Evolutionary conservation across 2,797 vertebrate species (phyloP).

Genomic region (Melanitta fusca): DNA sequence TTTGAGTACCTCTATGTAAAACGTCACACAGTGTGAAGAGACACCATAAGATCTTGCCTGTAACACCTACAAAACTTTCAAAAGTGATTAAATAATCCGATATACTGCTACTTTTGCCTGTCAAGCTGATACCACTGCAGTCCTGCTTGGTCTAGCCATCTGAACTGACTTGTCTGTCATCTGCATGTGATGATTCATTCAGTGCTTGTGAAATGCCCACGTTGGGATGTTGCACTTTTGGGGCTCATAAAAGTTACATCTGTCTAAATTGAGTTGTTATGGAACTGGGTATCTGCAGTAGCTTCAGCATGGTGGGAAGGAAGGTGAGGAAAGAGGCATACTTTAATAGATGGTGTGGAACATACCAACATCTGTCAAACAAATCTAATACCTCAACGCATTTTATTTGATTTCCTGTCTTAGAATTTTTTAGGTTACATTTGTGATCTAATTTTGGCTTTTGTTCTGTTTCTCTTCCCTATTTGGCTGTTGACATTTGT

Average conservation of each 20-base stretch:
- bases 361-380: background rate
- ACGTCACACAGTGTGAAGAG: background rate
- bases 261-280: background rate
- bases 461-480: conserved; percentile 36
- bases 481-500: background rate
- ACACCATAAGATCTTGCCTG: background rate
- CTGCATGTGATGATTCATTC: background rate
- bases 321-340: background rate
- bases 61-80: conserved; percentile 14
- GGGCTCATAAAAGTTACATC: background rate
- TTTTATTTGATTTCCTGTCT: background rate
- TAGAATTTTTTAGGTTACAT: background rate
- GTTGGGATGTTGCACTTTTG: rapidly evolving
- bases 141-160: background rate
- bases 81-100: background rate
- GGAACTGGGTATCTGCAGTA: background rate
- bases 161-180: background rate
- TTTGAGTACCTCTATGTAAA: background rate
- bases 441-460: conserved; percentile 4
- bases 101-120: background rate
- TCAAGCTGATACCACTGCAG: background rate
- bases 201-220: rapidly evolving
- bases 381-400: background rate
- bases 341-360: background rate
- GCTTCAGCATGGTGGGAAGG: background rate